These are phyloP conservation scores for Scophthalmus maximus DNA, from an alignment of 2,113 vertebrate species.

Conservation along the genomic window DNA sequence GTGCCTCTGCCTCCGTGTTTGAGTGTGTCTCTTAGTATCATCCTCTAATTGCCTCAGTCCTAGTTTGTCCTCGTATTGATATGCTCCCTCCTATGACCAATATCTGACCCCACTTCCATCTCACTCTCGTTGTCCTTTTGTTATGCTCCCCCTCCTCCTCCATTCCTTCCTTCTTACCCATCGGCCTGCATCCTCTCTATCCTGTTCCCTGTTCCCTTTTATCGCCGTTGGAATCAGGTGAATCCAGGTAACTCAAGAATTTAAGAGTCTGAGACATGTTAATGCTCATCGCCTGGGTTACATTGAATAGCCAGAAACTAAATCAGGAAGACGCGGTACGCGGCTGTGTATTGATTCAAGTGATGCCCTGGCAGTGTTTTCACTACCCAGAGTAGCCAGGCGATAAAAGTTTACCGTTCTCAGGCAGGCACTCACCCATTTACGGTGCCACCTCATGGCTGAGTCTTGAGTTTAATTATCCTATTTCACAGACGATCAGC, in stretches of 20 bases:
- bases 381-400: slow-evolving; percentile 53
- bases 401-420: slow-evolving; percentile 68
- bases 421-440: slow-evolving; percentile 55
- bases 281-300: too few species aligned
- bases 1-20: not conserved
- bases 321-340: too few species aligned
- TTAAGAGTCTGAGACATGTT: too few species aligned
- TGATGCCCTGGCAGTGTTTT: slow-evolving; percentile 41
- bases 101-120: slow-evolving; percentile 40
- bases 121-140: not conserved
- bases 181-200: not conserved
- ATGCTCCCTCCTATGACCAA: slow-evolving; percentile 51
- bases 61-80: slow-evolving; percentile 29
- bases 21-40: slow-evolving; percentile 5
- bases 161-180: not conserved
- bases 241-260: not conserved
- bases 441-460: slow-evolving; percentile 55
- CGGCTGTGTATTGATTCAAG: slow-evolving; percentile 61
- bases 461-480: slow-evolving; percentile 71
- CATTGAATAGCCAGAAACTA: too few species aligned
- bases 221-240: not conserved
- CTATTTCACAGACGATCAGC: slow-evolving; percentile 67
- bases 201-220: too few species aligned
- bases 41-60: slow-evolving; percentile 25
- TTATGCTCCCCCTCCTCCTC: not conserved